Percentiles rank a stretch among this genome's conserved stretches.
phyloP scores from a whole-genome alignment of 1,140 invertebrate genomes.

The Eriosoma lanigerum region DNA sequence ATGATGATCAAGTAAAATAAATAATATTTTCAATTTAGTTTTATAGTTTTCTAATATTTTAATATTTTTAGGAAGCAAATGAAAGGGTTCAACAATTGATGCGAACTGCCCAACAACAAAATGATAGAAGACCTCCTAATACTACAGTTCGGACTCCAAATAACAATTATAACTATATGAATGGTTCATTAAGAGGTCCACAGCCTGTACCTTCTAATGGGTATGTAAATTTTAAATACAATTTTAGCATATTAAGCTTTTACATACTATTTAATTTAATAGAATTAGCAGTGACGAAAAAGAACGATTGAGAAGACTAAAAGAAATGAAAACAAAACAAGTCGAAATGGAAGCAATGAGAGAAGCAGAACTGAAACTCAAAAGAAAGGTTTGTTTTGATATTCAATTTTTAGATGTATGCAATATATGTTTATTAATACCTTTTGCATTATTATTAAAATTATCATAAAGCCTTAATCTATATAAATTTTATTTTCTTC shows the following conservation, averaged over 20 bases:
- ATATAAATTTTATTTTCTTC: too few species aligned
- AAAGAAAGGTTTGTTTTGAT: conserved; percentile 55
- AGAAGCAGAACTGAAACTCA: conserved; percentile 57
- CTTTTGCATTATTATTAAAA: too few species aligned
- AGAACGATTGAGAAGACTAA: conserved; percentile 61
- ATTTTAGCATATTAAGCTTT: background rate
- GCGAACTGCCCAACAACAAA: conserved; percentile 59
- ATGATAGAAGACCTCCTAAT: conserved; percentile 55
- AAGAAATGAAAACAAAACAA: conserved; percentile 63
- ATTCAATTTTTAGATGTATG: too few species aligned
- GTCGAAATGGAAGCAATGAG: conserved; percentile 59
- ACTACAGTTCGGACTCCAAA: background rate
- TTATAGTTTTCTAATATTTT: background rate
- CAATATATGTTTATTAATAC: too few species aligned
- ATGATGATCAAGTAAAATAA: conserved; percentile 58
- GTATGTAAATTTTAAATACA: conserved; percentile 2
- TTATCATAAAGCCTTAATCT: too few species aligned
- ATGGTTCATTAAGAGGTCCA: conserved; percentile 47
- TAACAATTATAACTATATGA: conserved; percentile 50
- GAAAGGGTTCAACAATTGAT: conserved; percentile 61
- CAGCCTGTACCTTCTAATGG: conserved; percentile 37
- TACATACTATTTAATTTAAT: conserved; percentile 40
- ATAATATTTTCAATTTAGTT: background rate
- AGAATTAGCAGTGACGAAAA: conserved; percentile 59
- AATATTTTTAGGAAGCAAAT: conserved; percentile 57